Evolutionary conservation across 2,797 vertebrate genomes (phyloP).

Genomic region (Urophycis tenuis): DNA sequence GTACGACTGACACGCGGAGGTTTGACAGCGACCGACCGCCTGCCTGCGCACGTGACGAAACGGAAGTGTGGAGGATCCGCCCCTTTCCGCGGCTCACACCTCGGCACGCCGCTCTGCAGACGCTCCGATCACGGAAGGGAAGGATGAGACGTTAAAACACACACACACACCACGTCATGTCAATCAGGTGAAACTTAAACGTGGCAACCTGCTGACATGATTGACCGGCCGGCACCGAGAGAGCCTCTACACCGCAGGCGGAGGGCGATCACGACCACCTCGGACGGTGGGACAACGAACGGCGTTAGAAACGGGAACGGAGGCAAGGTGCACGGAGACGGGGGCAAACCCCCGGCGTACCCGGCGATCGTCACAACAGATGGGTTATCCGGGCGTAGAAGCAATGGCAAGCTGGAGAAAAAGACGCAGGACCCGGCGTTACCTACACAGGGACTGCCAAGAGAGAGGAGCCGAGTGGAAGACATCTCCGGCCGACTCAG

Average conservation of each 20-base stretch:
- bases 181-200: slow-evolving; percentile 28
- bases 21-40: too few relatives aligned
- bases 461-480: slow-evolving; percentile 46
- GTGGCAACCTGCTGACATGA: slow-evolving; percentile 54
- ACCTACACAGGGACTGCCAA: background rate
- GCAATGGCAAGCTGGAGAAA: slow-evolving; percentile 30
- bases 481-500: slow-evolving; percentile 18
- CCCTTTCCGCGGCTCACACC: too few relatives aligned
- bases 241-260: slow-evolving; percentile 60
- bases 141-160: background rate
- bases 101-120: background rate
- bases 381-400: slow-evolving; percentile 20
- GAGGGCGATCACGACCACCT: slow-evolving; percentile 48
- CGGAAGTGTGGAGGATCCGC: too few relatives aligned
- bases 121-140: background rate
- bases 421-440: slow-evolving; percentile 22
- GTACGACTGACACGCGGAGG: too few relatives aligned
- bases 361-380: slow-evolving; percentile 28
- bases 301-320: slow-evolving; percentile 56
- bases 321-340: slow-evolving; percentile 44
- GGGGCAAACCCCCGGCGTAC: slow-evolving; percentile 25
- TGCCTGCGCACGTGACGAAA: too few relatives aligned
- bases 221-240: slow-evolving; percentile 60
- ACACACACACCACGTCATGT: slow-evolving; percentile 29
- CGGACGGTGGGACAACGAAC: slow-evolving; percentile 39